A percentile compares a stretch with the other conserved stretches of the same genome.
phyloP scores from a whole-genome alignment of 2,797 vertebrate genomes.

The Percopsis omiscomaycus region DNA sequence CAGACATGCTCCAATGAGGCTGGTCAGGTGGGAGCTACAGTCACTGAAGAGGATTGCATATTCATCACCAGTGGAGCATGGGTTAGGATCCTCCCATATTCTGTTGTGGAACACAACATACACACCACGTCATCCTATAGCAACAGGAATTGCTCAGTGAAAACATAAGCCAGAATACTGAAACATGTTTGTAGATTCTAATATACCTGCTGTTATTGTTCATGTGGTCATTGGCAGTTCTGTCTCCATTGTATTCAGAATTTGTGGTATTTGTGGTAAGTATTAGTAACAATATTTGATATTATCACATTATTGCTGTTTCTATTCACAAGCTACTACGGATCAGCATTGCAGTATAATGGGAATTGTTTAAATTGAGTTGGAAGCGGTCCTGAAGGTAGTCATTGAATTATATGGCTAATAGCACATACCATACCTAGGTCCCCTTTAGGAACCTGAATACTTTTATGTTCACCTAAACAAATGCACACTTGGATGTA shows the following conservation, averaged over 20 bases:
- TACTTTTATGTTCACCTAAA: conserved; percentile 4
- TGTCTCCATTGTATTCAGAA: conserved; percentile 43
- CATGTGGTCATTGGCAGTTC: conserved; percentile 12
- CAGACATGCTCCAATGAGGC: no score
- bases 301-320: conserved; percentile 16
- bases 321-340: conserved; percentile 34
- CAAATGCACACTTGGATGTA: conserved; percentile 16
- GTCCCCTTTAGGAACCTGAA: background rate
- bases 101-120: conserved; percentile 27
- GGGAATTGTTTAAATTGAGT: conserved; percentile 40
- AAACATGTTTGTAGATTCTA: conserved; percentile 13
- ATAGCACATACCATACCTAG: background rate
- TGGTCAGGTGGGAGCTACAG: no score
- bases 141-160: conserved; percentile 8
- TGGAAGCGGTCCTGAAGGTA: conserved; percentile 31
- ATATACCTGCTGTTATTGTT: conserved; percentile 27
- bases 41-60: no score
- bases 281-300: conserved; percentile 12
- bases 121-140: conserved; percentile 2
- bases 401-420: conserved; percentile 13
- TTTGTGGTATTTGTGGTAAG: background rate
- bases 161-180: background rate
- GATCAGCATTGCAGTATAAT: conserved; percentile 42
- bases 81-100: background rate
- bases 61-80: no score